Evolutionary conservation across 2,888 invertebrate genomes (phyloP), one percentile per base, ranked within the genome.

Genomic region (Lasioglossum villosulum): DNA sequence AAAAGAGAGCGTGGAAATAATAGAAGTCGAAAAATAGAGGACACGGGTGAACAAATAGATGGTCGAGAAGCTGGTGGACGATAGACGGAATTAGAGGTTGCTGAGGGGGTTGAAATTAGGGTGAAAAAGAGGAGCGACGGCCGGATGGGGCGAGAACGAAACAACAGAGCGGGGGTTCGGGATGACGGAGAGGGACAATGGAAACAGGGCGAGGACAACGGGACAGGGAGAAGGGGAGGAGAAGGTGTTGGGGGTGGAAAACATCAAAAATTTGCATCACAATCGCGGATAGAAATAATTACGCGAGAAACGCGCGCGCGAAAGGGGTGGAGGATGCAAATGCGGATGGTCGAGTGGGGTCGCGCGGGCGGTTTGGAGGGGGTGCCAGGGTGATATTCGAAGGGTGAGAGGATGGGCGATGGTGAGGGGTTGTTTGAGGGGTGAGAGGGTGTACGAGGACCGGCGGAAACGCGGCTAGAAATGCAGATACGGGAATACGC

Each of bases 201-300:
- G 16, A 45, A 48, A 4, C 19, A 73, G 42, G 37, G 27, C 66
- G 37, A 37, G 66, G 66, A 68, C 63, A 63, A 30, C 56, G 71
- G 75, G 73, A 37, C 52, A 48, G 42, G 10, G 37, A 39, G 6
- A n/a, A 76, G 34, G n/a, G 16, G 27, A 23, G 63, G 37, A 39
- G 45, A 27, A 30, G 76, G 52, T 39, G 72, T 74, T 80, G 84
- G 80, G 83, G 86, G 79, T 83, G 91, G 92, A 93, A 93, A 94
- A 93, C 94, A 94, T 93, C 88, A 92, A 94, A 94, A 95, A 95
- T 95, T 95, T 95, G 94, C 95, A 95, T 95, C 88, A 95, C 95
- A 95, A 95, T 95, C 94, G 95, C 88, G 93, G 94, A 93, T 94
- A 93, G 94, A 95, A 95, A 95, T 95, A 95, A 95, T 95, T 94